Conservation (phyloP, 2,888 invertebrate genomes). For the Napeogenes sylphis region DNA sequence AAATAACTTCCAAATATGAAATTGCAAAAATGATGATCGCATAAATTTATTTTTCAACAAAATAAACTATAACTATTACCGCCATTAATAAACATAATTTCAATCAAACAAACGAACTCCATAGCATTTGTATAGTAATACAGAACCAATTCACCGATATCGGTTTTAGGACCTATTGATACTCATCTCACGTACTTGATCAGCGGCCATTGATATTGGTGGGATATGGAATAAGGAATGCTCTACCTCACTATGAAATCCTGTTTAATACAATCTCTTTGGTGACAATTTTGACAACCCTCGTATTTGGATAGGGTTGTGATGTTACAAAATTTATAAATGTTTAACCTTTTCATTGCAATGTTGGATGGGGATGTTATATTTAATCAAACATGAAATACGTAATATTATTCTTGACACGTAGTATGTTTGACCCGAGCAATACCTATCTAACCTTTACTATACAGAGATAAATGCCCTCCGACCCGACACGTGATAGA, state of each 20-base stretch:
- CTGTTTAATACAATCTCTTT: neutral
- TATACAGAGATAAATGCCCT: neutral
- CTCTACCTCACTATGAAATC: neutral
- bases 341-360: too few species aligned
- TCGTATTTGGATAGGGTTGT: too few species aligned
- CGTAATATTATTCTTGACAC: neutral
- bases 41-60: too few species aligned
- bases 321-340: too few species aligned
- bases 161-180: conserved; percentile 30
- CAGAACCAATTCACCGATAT: conserved; percentile 29
- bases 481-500: neutral
- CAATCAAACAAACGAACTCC: neutral
- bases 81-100: neutral
- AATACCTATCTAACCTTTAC: neutral
- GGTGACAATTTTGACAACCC: too few species aligned
- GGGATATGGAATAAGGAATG: neutral
- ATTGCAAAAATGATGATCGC: too few species aligned
- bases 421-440: neutral
- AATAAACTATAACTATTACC: too few species aligned
- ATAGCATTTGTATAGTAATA: conserved; percentile 1
- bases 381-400: too few species aligned
- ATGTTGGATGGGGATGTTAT: too few species aligned
- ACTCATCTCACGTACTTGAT: conserved; percentile 36
- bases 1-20: too few species aligned
- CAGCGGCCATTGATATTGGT: conserved; percentile 34